Conservation (phyloP, 2,113 vertebrate genomes). For the Dicrurus megarhynchus region DNA sequence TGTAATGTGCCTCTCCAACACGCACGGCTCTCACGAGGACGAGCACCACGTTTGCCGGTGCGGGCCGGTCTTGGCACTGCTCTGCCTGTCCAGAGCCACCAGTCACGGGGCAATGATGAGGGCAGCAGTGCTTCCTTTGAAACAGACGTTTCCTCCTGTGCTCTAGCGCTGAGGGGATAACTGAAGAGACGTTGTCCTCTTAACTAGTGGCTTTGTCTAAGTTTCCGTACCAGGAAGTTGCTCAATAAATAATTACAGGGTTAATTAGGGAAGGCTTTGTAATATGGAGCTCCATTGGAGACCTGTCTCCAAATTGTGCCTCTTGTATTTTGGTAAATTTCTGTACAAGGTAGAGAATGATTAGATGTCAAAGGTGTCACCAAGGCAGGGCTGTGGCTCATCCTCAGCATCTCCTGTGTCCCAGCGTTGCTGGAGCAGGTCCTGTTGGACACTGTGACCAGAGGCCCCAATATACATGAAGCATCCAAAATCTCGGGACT, state of each 20-base stretch:
- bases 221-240: slow-evolving; percentile 39
- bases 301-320: neutral
- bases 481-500: neutral
- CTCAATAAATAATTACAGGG: slow-evolving; percentile 29
- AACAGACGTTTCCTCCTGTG: neutral
- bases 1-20: accelerated
- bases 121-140: neutral
- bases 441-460: accelerated
- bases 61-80: accelerated
- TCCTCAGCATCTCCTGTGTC: accelerated
- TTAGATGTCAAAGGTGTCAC: neutral
- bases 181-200: neutral
- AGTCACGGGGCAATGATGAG: neutral
- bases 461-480: neutral
- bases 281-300: accelerated
- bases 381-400: neutral
- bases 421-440: neutral
- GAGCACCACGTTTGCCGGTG: accelerated
- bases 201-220: slow-evolving; percentile 15
- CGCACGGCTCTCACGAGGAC: accelerated
- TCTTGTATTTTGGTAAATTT: neutral
- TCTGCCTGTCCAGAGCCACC: accelerated
- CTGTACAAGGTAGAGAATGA: accelerated
- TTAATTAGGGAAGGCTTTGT: neutral
- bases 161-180: neutral